Evolutionary conservation across 1,140 invertebrate species (phyloP).

Genomic region (Brevipalpus yothersi): DNA sequence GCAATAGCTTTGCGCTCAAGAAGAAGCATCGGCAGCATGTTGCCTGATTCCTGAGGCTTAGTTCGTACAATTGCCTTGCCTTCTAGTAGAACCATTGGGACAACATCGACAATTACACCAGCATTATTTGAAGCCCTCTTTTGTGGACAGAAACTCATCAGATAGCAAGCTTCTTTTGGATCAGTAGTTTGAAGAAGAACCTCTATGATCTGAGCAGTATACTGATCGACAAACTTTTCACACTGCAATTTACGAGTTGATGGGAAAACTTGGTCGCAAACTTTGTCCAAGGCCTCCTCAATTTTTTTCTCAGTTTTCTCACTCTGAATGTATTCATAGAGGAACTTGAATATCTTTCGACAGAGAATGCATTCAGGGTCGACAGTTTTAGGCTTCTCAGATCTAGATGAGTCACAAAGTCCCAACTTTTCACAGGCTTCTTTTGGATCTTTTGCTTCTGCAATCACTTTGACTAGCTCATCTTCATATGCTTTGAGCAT

Average conservation of each 20-base stretch:
- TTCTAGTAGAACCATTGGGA: background rate
- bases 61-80: background rate
- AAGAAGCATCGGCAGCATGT: background rate
- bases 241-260: constrained; percentile 3
- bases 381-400: background rate
- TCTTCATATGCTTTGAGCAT: constrained; percentile 3
- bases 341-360: constrained; percentile 8
- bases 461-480: constrained; percentile 2
- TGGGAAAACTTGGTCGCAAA: constrained; percentile 6
- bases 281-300: constrained; percentile 7
- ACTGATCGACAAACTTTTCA: constrained; percentile 4
- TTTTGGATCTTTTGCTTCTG: background rate
- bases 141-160: background rate
- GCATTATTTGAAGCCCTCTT: background rate
- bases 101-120: background rate
- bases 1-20: background rate
- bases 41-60: background rate
- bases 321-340: constrained; percentile 7
- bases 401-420: background rate
- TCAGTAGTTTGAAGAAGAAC: background rate
- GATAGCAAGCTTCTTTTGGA: background rate
- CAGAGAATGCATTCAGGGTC: constrained; percentile 9
- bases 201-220: constrained; percentile 6
- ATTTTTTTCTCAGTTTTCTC: constrained; percentile 10
- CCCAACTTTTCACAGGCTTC: background rate